These are phyloP conservation scores for Heliornis fulica DNA, from an alignment of 2,113 vertebrate genomes.

Conservation along the genomic window DNA sequence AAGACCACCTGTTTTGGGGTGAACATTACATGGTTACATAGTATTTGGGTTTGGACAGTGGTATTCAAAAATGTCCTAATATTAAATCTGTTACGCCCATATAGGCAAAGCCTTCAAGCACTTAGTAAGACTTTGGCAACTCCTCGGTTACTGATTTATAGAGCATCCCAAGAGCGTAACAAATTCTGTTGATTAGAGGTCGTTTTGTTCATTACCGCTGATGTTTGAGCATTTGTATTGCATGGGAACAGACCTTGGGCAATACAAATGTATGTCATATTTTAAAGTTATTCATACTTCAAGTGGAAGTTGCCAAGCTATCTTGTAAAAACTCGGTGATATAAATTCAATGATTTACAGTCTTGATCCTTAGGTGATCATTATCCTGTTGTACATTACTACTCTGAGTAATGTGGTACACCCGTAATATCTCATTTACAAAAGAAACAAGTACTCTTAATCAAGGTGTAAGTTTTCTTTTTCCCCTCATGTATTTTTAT, in stretches of 20 bases:
- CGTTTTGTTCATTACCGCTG: not conserved
- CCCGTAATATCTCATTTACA: not conserved
- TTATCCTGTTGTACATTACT: not conserved
- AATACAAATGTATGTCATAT: not conserved
- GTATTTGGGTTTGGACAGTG: not conserved
- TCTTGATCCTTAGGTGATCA: not conserved
- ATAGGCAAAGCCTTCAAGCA: constrained; percentile 3
- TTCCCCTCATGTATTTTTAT: not conserved
- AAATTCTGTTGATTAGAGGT: constrained; percentile 23
- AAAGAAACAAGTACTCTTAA: not conserved
- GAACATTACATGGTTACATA: not conserved
- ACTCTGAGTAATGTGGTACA: not conserved
- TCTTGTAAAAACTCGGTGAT: not conserved
- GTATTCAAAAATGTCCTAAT: not conserved
- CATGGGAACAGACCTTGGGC: not conserved
- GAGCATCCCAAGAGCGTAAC: not conserved
- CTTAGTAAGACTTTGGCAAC: not conserved
- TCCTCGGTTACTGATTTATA: not conserved
- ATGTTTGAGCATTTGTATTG: not conserved
- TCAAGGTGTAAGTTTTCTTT: not conserved
- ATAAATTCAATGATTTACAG: not conserved
- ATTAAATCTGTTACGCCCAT: not conserved
- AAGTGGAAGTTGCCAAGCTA: not conserved
- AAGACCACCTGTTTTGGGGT: not conserved
- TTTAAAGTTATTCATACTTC: not conserved